Evolutionary conservation across 2,888 invertebrate species (phyloP).

Genomic region (Ypsolopha scabrella): DNA sequence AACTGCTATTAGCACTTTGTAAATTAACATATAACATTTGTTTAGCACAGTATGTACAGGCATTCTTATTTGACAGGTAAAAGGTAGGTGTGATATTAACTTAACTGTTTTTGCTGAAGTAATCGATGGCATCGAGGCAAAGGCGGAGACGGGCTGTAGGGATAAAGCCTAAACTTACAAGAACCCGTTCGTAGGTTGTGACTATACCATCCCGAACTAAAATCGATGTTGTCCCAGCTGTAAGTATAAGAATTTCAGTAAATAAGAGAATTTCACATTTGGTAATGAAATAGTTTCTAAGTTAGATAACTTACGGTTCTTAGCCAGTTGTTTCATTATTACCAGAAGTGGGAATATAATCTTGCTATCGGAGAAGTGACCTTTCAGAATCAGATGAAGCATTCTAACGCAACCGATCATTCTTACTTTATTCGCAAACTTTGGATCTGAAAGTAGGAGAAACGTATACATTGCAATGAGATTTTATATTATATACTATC

Average conservation of each 20-base stretch:
- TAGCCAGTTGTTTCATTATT: conserved; percentile 71
- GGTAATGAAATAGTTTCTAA: background rate
- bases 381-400: conserved; percentile 72
- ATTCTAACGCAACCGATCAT: conserved; percentile 71
- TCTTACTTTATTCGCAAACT: conserved; percentile 76
- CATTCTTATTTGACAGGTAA: background rate
- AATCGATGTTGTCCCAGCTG: conserved; percentile 56
- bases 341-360: conserved; percentile 69
- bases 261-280: background rate
- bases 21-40: background rate
- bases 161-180: conserved; percentile 70
- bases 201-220: conserved; percentile 72
- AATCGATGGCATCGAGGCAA: conserved; percentile 75
- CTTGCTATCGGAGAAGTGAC: conserved; percentile 71
- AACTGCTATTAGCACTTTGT: background rate
- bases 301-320: conserved; percentile 58
- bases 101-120: conserved; percentile 77
- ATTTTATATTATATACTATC: no score
- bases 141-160: conserved; percentile 73
- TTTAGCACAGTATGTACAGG: background rate
- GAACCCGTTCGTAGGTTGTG: conserved; percentile 70
- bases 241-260: conserved; percentile 16
- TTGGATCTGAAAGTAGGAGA: conserved; percentile 57
- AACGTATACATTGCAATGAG: no score
- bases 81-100: conserved; percentile 14